Evolutionary conservation across 2,888 invertebrate species (phyloP), one percentile per base, ranked within the genome.

Genomic region (Yponomeuta plumbellus): DNA sequence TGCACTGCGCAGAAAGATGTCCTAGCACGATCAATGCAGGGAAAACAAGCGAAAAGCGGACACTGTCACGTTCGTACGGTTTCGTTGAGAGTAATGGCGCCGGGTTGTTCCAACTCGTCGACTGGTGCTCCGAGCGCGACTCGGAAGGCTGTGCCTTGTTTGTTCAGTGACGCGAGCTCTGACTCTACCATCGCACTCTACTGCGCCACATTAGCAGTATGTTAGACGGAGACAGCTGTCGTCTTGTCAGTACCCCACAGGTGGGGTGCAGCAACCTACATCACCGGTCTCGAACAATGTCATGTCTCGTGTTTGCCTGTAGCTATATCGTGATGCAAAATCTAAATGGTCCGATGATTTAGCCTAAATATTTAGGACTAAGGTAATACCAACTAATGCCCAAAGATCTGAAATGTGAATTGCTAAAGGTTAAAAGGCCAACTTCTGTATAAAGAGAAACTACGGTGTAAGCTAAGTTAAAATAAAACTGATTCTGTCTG

Each of bases 41-140:
- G 34, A 63, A 78, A 84, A 86, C 86, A 81, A 86, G 83, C 81
- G 80, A 79, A 84, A 84, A 81, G 80, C 78, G 82, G 84, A 80
- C 85, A 88, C 88, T 84, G 88, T 88, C 88, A 86, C 88, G 88
- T 88, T 81, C 84, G 87, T 84, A 77, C 83, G 85, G 80, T 84
- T 85, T 88, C 88, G 84, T 86, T 79, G 83, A 84, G 84, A 84
- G 88, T 79, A 91, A 91, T 91, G 90, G 86, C 90, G 89, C 84
- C 84, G 74, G 75, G 70, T 75, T 81, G 83, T 84, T 84, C 76
- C 76, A 78, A 78, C 79, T 77, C 84, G 84, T 83, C 81, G 84
- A 83, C 80, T 85, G 84, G 82, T 75, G 73, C 84, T 83, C 81
- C 78, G 13, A 13, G 44, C 34, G 80, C 81, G 82, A 84, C 85